Conservation (phyloP, 2,888 invertebrate genomes). For the Nemoura dubitans region DNA sequence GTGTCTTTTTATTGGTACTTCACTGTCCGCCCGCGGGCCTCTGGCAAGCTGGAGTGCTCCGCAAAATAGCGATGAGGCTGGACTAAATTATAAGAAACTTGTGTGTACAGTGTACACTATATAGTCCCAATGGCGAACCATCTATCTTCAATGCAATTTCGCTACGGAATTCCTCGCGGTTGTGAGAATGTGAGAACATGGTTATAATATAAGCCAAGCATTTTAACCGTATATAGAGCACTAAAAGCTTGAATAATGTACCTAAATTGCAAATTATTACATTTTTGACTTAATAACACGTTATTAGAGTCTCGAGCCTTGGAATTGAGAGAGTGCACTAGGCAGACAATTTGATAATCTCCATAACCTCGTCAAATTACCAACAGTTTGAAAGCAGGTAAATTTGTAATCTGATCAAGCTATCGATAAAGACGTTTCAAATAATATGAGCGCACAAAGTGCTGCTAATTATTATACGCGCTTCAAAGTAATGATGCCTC, state of each 20-base stretch:
- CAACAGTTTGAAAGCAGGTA: neutral
- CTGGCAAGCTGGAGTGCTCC: neutral
- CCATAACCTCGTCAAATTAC: neutral
- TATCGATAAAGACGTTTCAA: neutral
- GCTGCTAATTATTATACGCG: neutral
- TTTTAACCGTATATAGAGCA: neutral
- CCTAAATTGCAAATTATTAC: neutral
- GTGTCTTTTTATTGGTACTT: conserved; percentile 21
- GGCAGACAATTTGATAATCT: neutral
- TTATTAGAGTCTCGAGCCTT: neutral
- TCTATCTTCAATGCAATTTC: conserved; percentile 23
- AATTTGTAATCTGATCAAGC: neutral
- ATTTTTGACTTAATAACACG: conserved; percentile 22
- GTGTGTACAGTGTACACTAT: neutral
- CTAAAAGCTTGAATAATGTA: neutral
- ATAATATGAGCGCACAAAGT: neutral
- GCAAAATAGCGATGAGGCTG: conserved; percentile 7
- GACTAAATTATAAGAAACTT: neutral
- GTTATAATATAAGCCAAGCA: neutral
- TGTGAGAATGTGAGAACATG: neutral
- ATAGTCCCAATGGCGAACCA: neutral
- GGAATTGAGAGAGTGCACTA: neutral
- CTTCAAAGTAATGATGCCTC: neutral
- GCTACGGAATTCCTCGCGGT: conserved; percentile 18
- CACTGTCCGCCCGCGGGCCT: neutral